Percentiles rank a stretch among this genome's conserved stretches.
phyloP scores from a whole-genome alignment of 2,888 invertebrate genomes.

The Caenorhabditis sp. region DNA sequence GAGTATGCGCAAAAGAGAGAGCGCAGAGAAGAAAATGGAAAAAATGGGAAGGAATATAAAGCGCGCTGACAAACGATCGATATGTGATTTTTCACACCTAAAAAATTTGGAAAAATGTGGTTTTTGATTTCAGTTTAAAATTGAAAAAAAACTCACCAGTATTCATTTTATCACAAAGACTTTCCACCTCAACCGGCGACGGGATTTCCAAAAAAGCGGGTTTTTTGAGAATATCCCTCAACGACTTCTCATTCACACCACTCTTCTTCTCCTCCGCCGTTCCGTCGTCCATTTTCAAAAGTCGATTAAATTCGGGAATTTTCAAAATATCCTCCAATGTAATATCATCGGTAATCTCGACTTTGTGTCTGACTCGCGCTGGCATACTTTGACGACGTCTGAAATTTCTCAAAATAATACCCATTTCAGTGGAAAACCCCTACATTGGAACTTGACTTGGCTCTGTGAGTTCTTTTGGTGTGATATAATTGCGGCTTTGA shows the following conservation, averaged over 20 bases:
- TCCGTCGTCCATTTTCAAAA: constrained; percentile 6
- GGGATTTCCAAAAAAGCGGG: background rate
- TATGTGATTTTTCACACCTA: too few relatives aligned
- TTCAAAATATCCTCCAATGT: background rate
- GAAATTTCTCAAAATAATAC: background rate
- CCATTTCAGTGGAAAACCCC: too few relatives aligned
- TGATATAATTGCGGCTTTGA: constrained; percentile 27
- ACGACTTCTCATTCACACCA: background rate
- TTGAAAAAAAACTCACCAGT: constrained; percentile 7
- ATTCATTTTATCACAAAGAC: background rate
- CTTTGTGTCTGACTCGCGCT: background rate
- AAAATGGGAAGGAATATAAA: too few relatives aligned
- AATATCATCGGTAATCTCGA: constrained; percentile 1
- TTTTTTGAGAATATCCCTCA: constrained; percentile 1
- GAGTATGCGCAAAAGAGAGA: too few relatives aligned
- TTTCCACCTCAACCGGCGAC: background rate
- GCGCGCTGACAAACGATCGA: too few relatives aligned
- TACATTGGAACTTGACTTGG: background rate
- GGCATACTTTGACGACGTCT: background rate
- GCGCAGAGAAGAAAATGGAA: too few relatives aligned
- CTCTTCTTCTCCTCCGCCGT: background rate
- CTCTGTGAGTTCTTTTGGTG: constrained; percentile 4
- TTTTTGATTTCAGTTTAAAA: too few relatives aligned
- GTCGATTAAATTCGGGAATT: constrained; percentile 2
- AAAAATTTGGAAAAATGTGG: too few relatives aligned